Evolutionary conservation across 1,140 invertebrate species (phyloP).

Genomic region (Wiebesia pumilae): DNA sequence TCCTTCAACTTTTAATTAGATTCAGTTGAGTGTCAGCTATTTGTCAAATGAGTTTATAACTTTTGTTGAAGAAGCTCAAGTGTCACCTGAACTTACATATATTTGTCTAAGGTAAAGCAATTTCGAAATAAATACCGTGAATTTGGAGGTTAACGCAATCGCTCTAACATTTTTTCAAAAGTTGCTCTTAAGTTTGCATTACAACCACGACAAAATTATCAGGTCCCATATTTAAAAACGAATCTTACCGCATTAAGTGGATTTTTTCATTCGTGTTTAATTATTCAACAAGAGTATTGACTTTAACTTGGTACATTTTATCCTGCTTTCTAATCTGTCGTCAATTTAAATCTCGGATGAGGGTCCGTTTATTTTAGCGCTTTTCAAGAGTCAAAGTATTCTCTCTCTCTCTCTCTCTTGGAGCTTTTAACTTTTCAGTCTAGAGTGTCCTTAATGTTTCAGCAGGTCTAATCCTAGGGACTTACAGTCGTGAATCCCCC

Average conservation of each 20-base stretch:
- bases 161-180: too few species aligned
- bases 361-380: constrained; percentile 39
- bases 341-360: constrained; percentile 42
- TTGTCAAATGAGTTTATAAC: too few species aligned
- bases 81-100: too few species aligned
- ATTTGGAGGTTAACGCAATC: too few species aligned
- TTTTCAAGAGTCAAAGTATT: constrained; percentile 28
- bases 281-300: neutral
- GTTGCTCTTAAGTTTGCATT: too few species aligned
- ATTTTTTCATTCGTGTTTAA: neutral
- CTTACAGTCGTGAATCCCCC: constrained; percentile 36
- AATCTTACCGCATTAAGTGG: neutral
- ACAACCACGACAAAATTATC: too few species aligned
- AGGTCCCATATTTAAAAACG: too few species aligned
- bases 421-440: constrained; percentile 35
- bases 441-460: constrained; percentile 48
- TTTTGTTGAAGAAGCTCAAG: too few species aligned
- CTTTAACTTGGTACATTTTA: neutral
- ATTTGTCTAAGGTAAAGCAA: too few species aligned
- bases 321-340: constrained; percentile 15
- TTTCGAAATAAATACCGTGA: too few species aligned
- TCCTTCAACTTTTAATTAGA: too few species aligned
- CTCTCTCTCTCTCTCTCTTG: neutral
- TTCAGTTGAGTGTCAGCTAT: too few species aligned
- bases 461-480: constrained; percentile 42